These are phyloP conservation scores for Latrodectus geometricus DNA, from an alignment of 1,140 invertebrate genomes.

Conservation along the genomic window DNA sequence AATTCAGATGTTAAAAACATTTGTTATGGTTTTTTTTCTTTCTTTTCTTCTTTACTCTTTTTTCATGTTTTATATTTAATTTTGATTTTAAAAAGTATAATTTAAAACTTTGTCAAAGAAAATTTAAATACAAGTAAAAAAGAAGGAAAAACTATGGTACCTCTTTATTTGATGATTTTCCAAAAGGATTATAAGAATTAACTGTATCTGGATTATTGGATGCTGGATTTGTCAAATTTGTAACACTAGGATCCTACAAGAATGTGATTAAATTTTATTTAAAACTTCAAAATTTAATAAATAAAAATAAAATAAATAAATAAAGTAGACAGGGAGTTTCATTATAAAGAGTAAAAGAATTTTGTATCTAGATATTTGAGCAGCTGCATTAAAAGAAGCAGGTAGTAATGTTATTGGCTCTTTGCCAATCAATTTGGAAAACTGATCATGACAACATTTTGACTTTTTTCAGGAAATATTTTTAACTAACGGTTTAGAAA, in stretches of 20 bases:
- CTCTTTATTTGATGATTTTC: constrained; percentile 19
- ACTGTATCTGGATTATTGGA: constrained; percentile 27
- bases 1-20: too few relatives aligned
- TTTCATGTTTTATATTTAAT: too few relatives aligned
- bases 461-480: too few relatives aligned
- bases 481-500: too few relatives aligned
- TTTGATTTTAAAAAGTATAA: too few relatives aligned
- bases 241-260: constrained; percentile 46
- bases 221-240: constrained; percentile 36
- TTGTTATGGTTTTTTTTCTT: too few relatives aligned
- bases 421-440: background rate
- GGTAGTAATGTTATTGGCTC: background rate
- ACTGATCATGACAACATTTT: background rate
- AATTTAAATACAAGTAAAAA: background rate
- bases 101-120: too few relatives aligned
- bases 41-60: too few relatives aligned
- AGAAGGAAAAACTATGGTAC: background rate
- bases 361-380: background rate
- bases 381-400: background rate
- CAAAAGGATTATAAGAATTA: constrained; percentile 51
- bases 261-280: background rate
- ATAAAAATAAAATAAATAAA: background rate
- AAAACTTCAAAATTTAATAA: background rate
- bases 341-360: background rate
- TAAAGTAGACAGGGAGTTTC: too few relatives aligned